Conservation (phyloP, 2,797 vertebrate genomes). For the Hafferia zeledoni region DNA sequence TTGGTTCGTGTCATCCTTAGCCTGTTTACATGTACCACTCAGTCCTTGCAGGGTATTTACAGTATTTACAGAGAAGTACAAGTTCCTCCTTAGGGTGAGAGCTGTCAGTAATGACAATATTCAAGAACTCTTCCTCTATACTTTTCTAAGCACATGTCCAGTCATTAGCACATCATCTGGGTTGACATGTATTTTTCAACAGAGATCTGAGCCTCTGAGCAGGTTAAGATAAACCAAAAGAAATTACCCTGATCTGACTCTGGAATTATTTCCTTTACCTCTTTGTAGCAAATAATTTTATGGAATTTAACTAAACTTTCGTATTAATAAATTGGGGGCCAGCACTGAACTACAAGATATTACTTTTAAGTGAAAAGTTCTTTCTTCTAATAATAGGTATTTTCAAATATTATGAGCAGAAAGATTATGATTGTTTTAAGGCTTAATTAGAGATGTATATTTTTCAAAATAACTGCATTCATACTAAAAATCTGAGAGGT, state of each 20-base stretch:
- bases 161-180: not conserved
- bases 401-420: not conserved
- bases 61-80: not conserved
- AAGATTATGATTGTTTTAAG: not conserved
- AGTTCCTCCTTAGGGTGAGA: not conserved
- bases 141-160: not conserved
- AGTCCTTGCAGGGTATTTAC: not conserved
- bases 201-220: not conserved
- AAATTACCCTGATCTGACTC: not conserved
- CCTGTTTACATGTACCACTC: not conserved
- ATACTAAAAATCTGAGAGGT: not conserved
- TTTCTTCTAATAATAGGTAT: not conserved
- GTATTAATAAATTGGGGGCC: not conserved
- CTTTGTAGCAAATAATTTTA: not conserved
- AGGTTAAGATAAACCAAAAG: not conserved
- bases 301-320: not conserved
- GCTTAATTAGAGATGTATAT: not conserved
- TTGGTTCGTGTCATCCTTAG: not conserved
- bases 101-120: not conserved
- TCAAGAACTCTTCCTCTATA: not conserved
- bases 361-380: not conserved
- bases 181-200: not conserved
- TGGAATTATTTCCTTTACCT: not conserved
- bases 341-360: not conserved
- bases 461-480: not conserved